Evolutionary conservation across 2,797 vertebrate species (phyloP).

Genomic region (Pelochelys cantorii): DNA sequence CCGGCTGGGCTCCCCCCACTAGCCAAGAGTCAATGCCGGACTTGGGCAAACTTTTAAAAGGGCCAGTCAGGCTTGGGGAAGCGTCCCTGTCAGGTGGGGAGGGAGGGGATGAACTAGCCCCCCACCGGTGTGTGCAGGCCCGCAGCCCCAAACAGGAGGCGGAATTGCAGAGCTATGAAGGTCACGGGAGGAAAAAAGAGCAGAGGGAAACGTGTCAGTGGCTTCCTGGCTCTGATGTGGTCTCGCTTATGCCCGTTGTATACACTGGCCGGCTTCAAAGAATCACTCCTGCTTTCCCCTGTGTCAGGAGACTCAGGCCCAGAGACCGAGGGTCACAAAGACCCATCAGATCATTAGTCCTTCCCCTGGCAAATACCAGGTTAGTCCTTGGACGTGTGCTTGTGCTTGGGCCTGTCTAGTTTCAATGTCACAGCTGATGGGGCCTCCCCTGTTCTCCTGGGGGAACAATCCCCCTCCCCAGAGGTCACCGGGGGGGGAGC

Average conservation of each 20-base stretch:
- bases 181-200: not conserved
- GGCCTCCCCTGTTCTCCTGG: not conserved
- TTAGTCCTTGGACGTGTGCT: not conserved
- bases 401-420: too few relatives aligned
- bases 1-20: not conserved
- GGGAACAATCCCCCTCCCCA: not conserved
- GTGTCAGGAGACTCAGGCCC: not conserved
- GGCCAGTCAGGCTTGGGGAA: not conserved
- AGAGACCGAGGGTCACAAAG: not conserved
- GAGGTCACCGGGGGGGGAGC: too few relatives aligned
- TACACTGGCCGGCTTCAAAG: not conserved
- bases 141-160: not conserved
- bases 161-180: not conserved
- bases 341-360: not conserved
- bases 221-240: not conserved
- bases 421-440: not conserved
- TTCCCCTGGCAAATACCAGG: not conserved
- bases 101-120: not conserved
- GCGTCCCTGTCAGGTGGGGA: too few relatives aligned
- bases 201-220: not conserved
- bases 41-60: not conserved
- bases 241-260: not conserved
- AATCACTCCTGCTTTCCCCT: not conserved
- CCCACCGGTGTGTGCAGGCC: not conserved
- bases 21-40: not conserved